Base-by-base conservation (phyloP, 2,888 invertebrate genomes). In the Tetramorium bicarinatum region DNA sequence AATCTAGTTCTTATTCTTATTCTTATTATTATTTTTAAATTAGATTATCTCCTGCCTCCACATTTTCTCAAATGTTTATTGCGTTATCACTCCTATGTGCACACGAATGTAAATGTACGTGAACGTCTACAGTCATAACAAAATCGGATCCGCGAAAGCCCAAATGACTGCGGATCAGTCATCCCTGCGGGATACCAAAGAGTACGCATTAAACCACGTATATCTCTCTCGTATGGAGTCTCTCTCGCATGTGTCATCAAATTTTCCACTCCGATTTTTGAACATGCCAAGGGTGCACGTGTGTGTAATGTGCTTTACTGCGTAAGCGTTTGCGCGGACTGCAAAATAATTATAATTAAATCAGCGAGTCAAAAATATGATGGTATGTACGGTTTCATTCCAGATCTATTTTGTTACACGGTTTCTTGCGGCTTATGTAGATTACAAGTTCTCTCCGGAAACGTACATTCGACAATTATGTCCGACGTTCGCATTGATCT, bases 301-400 rank as follows among this genome's bases (percentile, higher is more conserved):
- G 25, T 54, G 41, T 41, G 13, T 44, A 72, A 72, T 13, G 18
- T 56, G 44, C 44, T 74, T 74, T 61, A 59, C 56, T 59, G 18
- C 41, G 18, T 3, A 56, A 6, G 13, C 72, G 29, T 72, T 59
- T 72, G 41, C 18, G 25, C 18, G 29, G 74, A 15, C 49, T 49
- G 69, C 69, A n/a, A 49, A 69, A 49, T 67, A 72, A 59, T 74
- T 59, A 61, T 74, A 74, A 61, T 74, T 74, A 61, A 74, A 74
- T 61, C 61, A 15, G 13, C 72, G 29, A 59, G 41, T 47, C 49
- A 34, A 13, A 15, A 34, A 11, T 47, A 29, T 2, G 29, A n/a
- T 8, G 9, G 6, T 56, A n/a, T 9, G 21, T 38, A 38, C 21
- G 21, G 29, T 13, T 61, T 56, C 15, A 41, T 44, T 75, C 11